Percentiles rank a stretch among this genome's conserved stretches.
phyloP scores from a whole-genome alignment of 1,140 invertebrate genomes.

The Archegozetes longisetosus region DNA sequence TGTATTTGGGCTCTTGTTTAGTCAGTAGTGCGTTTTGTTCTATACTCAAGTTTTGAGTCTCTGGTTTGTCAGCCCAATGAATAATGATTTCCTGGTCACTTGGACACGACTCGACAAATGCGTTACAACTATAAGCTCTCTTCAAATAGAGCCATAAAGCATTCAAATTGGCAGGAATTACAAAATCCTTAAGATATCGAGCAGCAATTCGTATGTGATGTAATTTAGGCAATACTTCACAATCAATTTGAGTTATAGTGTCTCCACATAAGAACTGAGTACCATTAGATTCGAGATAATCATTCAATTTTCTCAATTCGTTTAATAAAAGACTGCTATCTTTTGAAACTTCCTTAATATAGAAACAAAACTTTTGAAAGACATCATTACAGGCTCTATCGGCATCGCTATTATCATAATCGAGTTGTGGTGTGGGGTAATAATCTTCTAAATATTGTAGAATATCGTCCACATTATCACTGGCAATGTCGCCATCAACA shows the following conservation, averaged over 20 bases:
- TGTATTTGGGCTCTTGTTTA: conserved; percentile 27
- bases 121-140: conserved; percentile 37
- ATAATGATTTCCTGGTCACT: conserved; percentile 44
- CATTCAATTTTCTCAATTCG: conserved; percentile 33
- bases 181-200: conserved; percentile 37
- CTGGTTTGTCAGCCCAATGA: conserved; percentile 39
- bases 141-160: conserved; percentile 43
- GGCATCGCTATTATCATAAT: conserved; percentile 29
- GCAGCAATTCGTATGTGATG: conserved; percentile 41
- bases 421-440: conserved; percentile 32
- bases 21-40: conserved; percentile 28
- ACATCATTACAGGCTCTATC: conserved; percentile 34
- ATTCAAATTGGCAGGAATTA: conserved; percentile 36
- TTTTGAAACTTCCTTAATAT: conserved; percentile 37
- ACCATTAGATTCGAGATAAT: conserved; percentile 25
- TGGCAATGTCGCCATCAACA: conserved; percentile 26
- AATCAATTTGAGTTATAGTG: conserved; percentile 36
- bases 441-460: conserved; percentile 36
- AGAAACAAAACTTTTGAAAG: conserved; percentile 43
- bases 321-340: conserved; percentile 32
- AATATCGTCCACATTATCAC: conserved; percentile 40
- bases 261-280: conserved; percentile 33
- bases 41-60: conserved; percentile 27
- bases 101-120: conserved; percentile 42
- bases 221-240: conserved; percentile 40